Evolutionary conservation across 1,140 invertebrate genomes (phyloP).

Genomic region (Andrena cerasifolii): DNA sequence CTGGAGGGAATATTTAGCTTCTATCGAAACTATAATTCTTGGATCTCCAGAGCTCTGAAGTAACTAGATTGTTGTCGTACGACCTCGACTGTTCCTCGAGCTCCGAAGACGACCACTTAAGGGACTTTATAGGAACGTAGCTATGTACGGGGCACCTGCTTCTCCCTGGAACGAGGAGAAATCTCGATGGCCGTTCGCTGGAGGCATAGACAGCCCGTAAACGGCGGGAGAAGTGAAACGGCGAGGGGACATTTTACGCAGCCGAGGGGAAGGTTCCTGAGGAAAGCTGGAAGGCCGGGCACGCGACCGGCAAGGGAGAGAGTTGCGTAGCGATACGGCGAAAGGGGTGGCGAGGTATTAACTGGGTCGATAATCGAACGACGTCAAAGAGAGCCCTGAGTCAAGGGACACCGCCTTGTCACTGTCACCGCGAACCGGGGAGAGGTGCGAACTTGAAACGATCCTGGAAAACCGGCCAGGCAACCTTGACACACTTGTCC

Average conservation of each 20-base stretch:
- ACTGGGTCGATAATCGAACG: slow-evolving; percentile 22
- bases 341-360: background rate
- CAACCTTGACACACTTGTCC: slow-evolving; percentile 31
- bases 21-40: too few species aligned
- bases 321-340: background rate
- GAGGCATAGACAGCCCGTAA: background rate
- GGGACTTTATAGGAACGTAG: too few species aligned
- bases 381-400: slow-evolving; percentile 21
- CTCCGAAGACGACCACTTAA: too few species aligned
- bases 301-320: background rate
- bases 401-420: slow-evolving; percentile 22
- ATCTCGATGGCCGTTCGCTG: background rate
- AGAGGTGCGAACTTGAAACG: slow-evolving; percentile 36
- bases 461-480: slow-evolving; percentile 26
- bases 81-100: too few species aligned
- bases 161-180: too few species aligned
- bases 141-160: too few species aligned
- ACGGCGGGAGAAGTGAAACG: background rate
- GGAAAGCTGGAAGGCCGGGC: background rate
- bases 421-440: background rate
- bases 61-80: too few species aligned
- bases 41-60: too few species aligned
- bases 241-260: background rate
- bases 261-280: background rate
- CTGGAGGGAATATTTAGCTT: too few species aligned